Base-by-base conservation (phyloP, 2,113 vertebrate species). In the Pachycephala philippinensis region DNA sequence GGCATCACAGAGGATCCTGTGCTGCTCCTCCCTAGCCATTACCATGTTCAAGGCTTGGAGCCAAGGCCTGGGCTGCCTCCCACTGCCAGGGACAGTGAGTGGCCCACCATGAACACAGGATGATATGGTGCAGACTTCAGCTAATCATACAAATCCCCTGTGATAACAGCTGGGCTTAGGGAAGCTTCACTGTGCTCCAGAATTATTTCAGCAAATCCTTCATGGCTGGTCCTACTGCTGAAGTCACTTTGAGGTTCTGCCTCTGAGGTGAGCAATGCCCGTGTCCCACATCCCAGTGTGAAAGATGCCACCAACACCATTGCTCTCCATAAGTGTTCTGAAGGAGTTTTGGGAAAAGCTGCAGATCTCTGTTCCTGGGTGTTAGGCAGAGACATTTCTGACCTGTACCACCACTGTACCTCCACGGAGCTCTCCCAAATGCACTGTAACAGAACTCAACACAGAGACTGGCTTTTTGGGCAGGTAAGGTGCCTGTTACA, bases 201-300 rank as follows among this genome's bases (percentile, higher is more conserved):
- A 87, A 61, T 20, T 4, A 65, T 31, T 81, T 30, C 69, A 81
- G 64, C 16, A 40, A 69, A 13, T 45, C 47, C 24, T 69, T 74
- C 26, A 13, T 30, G 15, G 4, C 30, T 37, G 60, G 24, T 50
- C 23, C 27, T 74, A n/a, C 45, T 70, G 54, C 14, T 78, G 44
- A 56, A 60, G 26, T 12, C 45, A 52, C 26, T 69, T 40, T 26
- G 71, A 72, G 61, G 45, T 27, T 72, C 21, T 56, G 75, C 26
- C 31, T 45, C n/a, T 40, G 10, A 72, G 65, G 22, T 30, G 35
- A 68, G 26, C 57, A 75, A 17, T 14, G 69, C 13, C 24, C 22
- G 0, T 1, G 21, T 21, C 66, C 33, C 52, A 79, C n/a, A 66
- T 7, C 57, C 33, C 59, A n/a, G 1, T 0, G 33, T 6, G 31